Evolutionary conservation across 2,888 invertebrate species (phyloP).

Genomic region (Drosophila longiperda): DNA sequence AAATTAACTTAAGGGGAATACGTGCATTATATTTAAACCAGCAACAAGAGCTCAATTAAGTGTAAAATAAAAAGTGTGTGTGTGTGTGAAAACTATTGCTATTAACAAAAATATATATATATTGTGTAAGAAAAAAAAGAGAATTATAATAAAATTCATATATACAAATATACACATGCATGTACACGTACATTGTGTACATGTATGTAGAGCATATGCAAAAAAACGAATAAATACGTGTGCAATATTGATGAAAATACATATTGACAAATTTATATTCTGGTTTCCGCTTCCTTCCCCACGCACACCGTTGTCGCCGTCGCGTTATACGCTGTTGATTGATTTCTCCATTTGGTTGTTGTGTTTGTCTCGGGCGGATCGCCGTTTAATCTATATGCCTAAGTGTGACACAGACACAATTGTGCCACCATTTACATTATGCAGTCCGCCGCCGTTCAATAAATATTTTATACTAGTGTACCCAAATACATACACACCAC

Average conservation of each 20-base stretch:
- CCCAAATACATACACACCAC: constrained; percentile 17
- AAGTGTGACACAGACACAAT: constrained; percentile 46
- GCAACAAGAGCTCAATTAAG: constrained; percentile 67
- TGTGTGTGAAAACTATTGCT: constrained; percentile 69
- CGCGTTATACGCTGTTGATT: constrained; percentile 66
- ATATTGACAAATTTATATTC: constrained; percentile 50
- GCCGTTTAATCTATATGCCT: constrained; percentile 45
- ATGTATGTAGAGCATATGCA: constrained; percentile 34
- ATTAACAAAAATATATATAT: constrained; percentile 57
- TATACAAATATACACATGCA: constrained; percentile 24
- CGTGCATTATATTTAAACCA: constrained; percentile 70
- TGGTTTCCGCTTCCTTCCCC: constrained; percentile 59
- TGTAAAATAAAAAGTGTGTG: constrained; percentile 56
- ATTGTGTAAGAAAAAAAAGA: constrained; percentile 73
- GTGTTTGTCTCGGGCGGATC: constrained; percentile 48
- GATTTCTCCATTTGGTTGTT: constrained; percentile 69
- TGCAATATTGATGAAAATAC: constrained; percentile 58
- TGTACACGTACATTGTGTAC: constrained; percentile 29
- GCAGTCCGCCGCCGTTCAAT: constrained; percentile 50
- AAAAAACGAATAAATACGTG: constrained; percentile 46
- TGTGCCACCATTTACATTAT: constrained; percentile 52
- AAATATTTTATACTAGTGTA: constrained; percentile 50
- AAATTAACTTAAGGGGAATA: constrained; percentile 72
- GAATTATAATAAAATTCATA: constrained; percentile 33
- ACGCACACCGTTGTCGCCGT: constrained; percentile 6